phyloP scores from a whole-genome alignment of 2,113 vertebrate species.

The Mionectes macconnelli region DNA sequence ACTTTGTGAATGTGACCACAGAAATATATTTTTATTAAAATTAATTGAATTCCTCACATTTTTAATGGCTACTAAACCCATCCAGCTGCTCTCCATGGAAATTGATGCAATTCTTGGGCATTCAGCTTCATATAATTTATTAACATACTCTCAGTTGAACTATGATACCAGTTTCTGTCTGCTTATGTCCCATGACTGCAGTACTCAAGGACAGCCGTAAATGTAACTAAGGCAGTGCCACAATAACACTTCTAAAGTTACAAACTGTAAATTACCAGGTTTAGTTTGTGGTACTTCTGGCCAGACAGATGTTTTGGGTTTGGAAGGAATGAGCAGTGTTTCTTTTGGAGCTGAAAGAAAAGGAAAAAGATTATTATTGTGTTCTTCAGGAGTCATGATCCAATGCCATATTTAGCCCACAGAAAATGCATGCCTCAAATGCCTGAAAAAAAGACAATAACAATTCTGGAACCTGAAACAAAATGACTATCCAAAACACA shows the following conservation, averaged over 20 bases:
- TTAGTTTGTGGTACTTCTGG: conserved; percentile 65
- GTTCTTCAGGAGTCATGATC: conserved; percentile 19
- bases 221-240: neutral
- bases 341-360: conserved; percentile 76
- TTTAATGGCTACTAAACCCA: neutral
- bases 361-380: conserved; percentile 33
- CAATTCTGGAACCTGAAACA: conserved; percentile 51
- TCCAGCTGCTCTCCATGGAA: neutral
- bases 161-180: neutral
- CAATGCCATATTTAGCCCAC: conserved; percentile 32
- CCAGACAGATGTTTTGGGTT: conserved; percentile 67
- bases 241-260: neutral
- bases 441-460: conserved; percentile 53
- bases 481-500: conserved; percentile 12
- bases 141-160: neutral
- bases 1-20: neutral
- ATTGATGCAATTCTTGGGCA: neutral
- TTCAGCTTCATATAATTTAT: neutral
- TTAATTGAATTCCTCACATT: neutral
- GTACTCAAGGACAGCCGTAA: neutral
- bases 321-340: conserved; percentile 67
- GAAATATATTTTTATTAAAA: neutral
- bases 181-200: neutral
- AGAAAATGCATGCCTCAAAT: conserved; percentile 32
- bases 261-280: conserved; percentile 71